phyloP scores from a whole-genome alignment of 1,140 invertebrate species.

The Mactra quadrangularis region DNA sequence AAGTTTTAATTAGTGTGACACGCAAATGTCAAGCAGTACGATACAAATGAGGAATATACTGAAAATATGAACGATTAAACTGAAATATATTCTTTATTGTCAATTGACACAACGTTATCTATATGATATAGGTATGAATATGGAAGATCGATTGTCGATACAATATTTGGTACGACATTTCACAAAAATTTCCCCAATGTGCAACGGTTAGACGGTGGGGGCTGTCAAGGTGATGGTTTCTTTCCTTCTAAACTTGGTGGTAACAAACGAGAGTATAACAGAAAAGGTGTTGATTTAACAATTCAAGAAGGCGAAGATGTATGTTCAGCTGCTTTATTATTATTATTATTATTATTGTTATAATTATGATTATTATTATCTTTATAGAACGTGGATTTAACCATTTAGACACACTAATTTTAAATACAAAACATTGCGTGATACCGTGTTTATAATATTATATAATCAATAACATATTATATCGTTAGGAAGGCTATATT shows the following conservation, averaged over 20 bases:
- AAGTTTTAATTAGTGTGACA: neutral
- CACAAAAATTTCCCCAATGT: slow-evolving; percentile 63
- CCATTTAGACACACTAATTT: too few relatives aligned
- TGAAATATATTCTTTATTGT: neutral
- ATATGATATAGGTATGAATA: slow-evolving; percentile 55
- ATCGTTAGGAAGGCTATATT: too few relatives aligned
- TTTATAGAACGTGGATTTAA: too few relatives aligned
- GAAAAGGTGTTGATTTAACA: slow-evolving; percentile 61
- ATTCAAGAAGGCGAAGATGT: slow-evolving; percentile 15
- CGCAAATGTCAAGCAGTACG: neutral
- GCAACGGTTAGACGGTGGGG: slow-evolving; percentile 34
- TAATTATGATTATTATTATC: too few relatives aligned
- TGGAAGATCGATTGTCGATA: slow-evolving; percentile 58
- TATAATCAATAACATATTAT: too few relatives aligned
- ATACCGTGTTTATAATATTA: too few relatives aligned
- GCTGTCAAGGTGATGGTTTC: slow-evolving; percentile 58
- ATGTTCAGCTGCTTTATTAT: too few relatives aligned
- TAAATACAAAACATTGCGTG: too few relatives aligned
- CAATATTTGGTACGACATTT: slow-evolving; percentile 66
- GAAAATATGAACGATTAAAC: neutral
- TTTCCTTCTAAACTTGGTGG: slow-evolving; percentile 54
- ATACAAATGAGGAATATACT: too few relatives aligned
- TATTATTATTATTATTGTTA: too few relatives aligned
- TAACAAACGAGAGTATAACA: slow-evolving; percentile 49
- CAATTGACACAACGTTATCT: neutral